Conservation (phyloP, 2,888 invertebrate genomes). For the Philereme vetulata region DNA sequence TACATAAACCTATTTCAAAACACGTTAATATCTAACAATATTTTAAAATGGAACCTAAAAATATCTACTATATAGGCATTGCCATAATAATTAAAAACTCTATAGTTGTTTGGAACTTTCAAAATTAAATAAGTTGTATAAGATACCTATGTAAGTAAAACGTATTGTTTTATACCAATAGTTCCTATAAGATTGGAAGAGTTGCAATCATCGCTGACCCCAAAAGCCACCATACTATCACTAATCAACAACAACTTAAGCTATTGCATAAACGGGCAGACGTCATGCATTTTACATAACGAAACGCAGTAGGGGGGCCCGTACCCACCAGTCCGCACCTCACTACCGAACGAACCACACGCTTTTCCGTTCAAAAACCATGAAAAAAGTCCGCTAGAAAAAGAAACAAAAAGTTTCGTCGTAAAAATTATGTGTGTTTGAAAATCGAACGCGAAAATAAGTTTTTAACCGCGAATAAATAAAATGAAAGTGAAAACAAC, state of each 20-base stretch:
- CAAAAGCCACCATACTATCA: constrained; percentile 52
- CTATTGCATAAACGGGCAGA: constrained; percentile 48
- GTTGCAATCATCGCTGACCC: constrained; percentile 43
- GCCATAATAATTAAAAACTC: too few relatives aligned
- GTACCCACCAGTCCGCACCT: constrained; percentile 42
- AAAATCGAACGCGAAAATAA: constrained; percentile 38
- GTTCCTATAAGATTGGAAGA: constrained; percentile 26
- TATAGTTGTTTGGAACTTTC: too few relatives aligned
- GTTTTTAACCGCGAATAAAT: constrained; percentile 34
- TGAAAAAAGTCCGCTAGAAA: constrained; percentile 44
- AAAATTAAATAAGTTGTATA: too few relatives aligned
- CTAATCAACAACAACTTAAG: constrained; percentile 43
- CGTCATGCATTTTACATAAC: constrained; percentile 62
- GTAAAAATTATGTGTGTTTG: constrained; percentile 51
- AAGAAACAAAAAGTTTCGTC: constrained; percentile 33
- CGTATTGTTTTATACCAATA: neutral
- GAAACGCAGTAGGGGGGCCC: constrained; percentile 30
- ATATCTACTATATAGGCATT: too few relatives aligned
- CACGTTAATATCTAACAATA: too few relatives aligned
- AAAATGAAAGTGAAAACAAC: constrained; percentile 76
- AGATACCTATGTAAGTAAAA: too few relatives aligned
- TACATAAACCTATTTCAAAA: too few relatives aligned
- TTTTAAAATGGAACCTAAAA: too few relatives aligned
- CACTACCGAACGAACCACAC: constrained; percentile 42
- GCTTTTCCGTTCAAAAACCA: constrained; percentile 43